Evolutionary conservation across 1,140 invertebrate genomes (phyloP).

Genomic region (Drosophila willistoni): DNA sequence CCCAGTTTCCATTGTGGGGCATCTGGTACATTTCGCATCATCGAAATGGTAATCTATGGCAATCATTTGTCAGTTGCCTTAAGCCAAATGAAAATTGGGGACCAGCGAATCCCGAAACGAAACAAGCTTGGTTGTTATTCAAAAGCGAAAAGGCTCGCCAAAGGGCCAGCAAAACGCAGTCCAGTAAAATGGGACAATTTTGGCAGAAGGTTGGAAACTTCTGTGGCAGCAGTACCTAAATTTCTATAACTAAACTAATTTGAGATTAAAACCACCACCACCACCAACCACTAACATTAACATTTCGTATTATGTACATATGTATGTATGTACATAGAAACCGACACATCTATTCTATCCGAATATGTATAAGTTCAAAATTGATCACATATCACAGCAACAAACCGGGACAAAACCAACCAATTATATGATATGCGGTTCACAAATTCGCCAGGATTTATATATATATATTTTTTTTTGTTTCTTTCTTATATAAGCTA

Average conservation of each 20-base stretch:
- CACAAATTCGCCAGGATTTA: too few relatives aligned
- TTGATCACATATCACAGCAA: background rate
- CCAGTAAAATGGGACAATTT: slow-evolving; percentile 65
- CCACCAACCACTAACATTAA: slow-evolving; percentile 37
- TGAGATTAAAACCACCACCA: slow-evolving; percentile 39
- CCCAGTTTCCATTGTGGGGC: slow-evolving; percentile 84
- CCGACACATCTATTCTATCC: slow-evolving; percentile 3
- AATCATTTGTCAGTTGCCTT: slow-evolving; percentile 85
- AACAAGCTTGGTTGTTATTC: slow-evolving; percentile 85
- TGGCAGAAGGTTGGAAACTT: slow-evolving; percentile 68
- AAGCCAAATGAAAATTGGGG: slow-evolving; percentile 86
- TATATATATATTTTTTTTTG: background rate
- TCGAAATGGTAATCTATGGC: slow-evolving; percentile 62
- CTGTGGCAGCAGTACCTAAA: slow-evolving; percentile 47
- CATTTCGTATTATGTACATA: slow-evolving; percentile 5
- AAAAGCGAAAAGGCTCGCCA: slow-evolving; percentile 82
- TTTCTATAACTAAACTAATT: slow-evolving; percentile 14
- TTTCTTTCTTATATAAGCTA: background rate
- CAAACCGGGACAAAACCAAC: too few relatives aligned
- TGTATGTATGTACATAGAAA: background rate
- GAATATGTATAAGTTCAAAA: slow-evolving; percentile 6
- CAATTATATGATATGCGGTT: too few relatives aligned
- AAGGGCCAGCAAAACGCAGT: slow-evolving; percentile 30
- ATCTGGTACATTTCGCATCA: slow-evolving; percentile 64
- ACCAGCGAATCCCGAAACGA: slow-evolving; percentile 84